These are phyloP conservation scores for Crocodylus rhombifer DNA, from an alignment of 2,797 vertebrate species.

Conservation along the genomic window DNA sequence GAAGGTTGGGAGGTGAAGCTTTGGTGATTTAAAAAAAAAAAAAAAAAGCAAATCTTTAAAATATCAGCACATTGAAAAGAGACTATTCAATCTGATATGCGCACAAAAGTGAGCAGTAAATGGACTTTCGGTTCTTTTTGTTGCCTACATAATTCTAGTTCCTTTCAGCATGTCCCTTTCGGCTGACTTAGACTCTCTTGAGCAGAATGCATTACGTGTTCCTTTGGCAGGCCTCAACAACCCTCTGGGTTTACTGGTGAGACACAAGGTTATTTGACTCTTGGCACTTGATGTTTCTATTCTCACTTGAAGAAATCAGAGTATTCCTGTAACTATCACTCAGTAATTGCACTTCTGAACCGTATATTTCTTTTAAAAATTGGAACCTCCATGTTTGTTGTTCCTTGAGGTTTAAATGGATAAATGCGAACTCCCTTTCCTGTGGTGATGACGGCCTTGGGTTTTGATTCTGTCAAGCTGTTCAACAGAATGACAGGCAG, in stretches of 20 bases:
- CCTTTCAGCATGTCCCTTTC: not conserved
- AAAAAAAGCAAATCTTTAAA: not conserved
- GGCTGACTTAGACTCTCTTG: slow-evolving; percentile 3
- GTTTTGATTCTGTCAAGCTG: not conserved
- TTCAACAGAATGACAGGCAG: not conserved
- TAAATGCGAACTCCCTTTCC: slow-evolving; percentile 20
- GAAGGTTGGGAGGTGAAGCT: not conserved
- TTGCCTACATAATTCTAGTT: not conserved
- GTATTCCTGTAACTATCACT: slow-evolving; percentile 41
- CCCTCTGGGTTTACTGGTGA: not conserved
- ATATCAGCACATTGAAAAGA: not conserved
- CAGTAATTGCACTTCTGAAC: slow-evolving; percentile 19
- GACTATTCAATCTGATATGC: not conserved
- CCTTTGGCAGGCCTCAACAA: not conserved
- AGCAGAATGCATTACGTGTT: not conserved
- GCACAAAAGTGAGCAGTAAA: not conserved
- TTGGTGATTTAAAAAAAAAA: not conserved
- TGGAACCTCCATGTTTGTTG: slow-evolving; percentile 36
- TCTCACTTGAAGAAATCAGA: slow-evolving; percentile 49
- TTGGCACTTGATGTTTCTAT: not conserved
- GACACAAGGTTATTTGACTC: not conserved
- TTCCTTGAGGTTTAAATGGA: slow-evolving; percentile 44
- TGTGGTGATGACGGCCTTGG: not conserved
- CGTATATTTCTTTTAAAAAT: slow-evolving; percentile 54
- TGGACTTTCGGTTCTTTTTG: not conserved